These are phyloP conservation scores for Mythimna albipuncta DNA, from an alignment of 2,888 invertebrate species.

Conservation along the genomic window DNA sequence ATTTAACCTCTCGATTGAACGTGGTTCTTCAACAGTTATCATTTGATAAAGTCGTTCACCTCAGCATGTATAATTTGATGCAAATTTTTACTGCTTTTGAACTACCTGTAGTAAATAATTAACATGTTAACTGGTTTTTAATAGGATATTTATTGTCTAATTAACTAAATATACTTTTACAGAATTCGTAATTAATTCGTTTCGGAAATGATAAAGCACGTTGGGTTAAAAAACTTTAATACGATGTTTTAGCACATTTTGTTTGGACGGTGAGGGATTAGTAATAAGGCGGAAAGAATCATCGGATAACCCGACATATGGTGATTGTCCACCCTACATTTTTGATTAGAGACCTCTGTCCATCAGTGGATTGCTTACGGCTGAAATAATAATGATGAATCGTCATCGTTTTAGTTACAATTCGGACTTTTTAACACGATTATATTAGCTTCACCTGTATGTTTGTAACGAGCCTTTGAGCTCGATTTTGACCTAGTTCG, in stretches of 20 bases:
- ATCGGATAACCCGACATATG: too few relatives aligned
- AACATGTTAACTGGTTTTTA: slow-evolving; percentile 21
- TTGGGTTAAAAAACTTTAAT: slow-evolving; percentile 3
- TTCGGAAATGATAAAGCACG: slow-evolving; percentile 3
- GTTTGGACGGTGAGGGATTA: too few relatives aligned
- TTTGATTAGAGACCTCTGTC: too few relatives aligned
- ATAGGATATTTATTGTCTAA: slow-evolving; percentile 4
- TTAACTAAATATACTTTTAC: not conserved
- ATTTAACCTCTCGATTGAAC: slow-evolving; percentile 15
- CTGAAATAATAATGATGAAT: too few relatives aligned
- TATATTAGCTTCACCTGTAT: too few relatives aligned
- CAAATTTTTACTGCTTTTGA: slow-evolving; percentile 21
- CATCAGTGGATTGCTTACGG: too few relatives aligned
- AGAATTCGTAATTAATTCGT: slow-evolving; percentile 3
- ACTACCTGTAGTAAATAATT: slow-evolving; percentile 15
- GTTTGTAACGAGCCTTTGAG: too few relatives aligned
- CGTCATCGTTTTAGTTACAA: too few relatives aligned
- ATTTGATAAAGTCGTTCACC: slow-evolving; percentile 50
- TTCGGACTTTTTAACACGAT: too few relatives aligned
- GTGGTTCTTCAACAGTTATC: slow-evolving; percentile 14
- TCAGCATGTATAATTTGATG: slow-evolving; percentile 19
- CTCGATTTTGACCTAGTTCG: too few relatives aligned
- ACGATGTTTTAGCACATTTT: not conserved
- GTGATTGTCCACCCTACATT: too few relatives aligned
- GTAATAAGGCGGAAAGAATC: too few relatives aligned